phyloP scores from a whole-genome alignment of 2,888 invertebrate species.

The Limnephilus lunatus region DNA sequence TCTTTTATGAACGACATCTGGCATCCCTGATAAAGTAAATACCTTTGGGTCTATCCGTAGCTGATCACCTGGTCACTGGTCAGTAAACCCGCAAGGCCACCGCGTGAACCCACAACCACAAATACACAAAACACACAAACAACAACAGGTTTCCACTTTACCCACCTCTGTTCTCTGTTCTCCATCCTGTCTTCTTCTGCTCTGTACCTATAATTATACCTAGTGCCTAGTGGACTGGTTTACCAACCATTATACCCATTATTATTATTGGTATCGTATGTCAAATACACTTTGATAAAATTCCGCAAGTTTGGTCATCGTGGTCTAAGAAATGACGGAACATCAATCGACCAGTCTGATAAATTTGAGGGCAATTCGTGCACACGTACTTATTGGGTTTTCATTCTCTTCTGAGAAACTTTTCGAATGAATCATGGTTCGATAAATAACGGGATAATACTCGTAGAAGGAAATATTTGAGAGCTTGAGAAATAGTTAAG shows the following conservation, averaged over 20 bases:
- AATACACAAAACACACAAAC: background rate
- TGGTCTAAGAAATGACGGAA: background rate
- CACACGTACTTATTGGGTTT: too few species aligned
- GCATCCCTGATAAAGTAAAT: background rate
- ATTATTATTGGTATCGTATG: background rate
- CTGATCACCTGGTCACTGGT: background rate
- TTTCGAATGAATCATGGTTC: too few species aligned
- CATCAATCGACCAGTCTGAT: background rate
- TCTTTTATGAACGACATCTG: too few species aligned
- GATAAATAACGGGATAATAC: too few species aligned
- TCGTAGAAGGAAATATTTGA: too few species aligned
- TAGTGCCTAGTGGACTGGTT: slow-evolving; percentile 1
- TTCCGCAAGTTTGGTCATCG: background rate
- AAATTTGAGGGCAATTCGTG: background rate
- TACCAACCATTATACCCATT: background rate
- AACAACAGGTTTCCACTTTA: background rate
- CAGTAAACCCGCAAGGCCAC: slow-evolving; percentile 21
- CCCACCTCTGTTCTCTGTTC: background rate
- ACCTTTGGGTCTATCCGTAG: background rate
- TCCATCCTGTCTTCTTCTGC: background rate
- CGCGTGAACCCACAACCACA: background rate
- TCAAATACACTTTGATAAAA: background rate
- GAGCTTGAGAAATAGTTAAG: too few species aligned
- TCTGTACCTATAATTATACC: background rate
- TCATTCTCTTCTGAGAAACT: too few species aligned